Base-by-base conservation (phyloP, 2,888 invertebrate genomes). In the Orthonychiurus folsomi region DNA sequence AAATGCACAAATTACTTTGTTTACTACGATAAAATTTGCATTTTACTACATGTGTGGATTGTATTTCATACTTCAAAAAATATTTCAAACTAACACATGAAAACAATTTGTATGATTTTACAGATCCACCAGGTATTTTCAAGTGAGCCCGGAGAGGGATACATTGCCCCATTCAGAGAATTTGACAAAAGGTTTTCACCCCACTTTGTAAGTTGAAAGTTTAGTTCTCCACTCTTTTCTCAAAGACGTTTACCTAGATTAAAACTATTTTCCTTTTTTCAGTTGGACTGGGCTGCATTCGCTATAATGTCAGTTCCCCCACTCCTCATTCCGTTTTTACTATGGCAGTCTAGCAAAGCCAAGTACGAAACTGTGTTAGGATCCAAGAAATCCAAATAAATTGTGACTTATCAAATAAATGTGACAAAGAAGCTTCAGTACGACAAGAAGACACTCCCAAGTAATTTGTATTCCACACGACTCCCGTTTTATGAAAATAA, bases 131-230 rank as follows among this genome's bases (percentile, higher is more conserved):
- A 69, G 65, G 73, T 70, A 55, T 69, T 64, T 63, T 84, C 85
- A 74, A 95, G 93, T 73, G 89, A 95, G 71, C 97, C 96, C 5
- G 97, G 97, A 62, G 93, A 97, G 80, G 95, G 95, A 69, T 88
- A 88, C 61, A 93, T 96, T 75, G 89, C 93, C 60, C 89, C 92
- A 18, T 88, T 86, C 81, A 87, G 84, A 74, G 95, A 96, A 78
- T 96, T 89, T 75, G 93, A 95, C 79, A 89, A 93, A 79, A 90
- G 93, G 76, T 96, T 95, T 81, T 96, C 96, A 1, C 93, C 95
- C 0, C 96, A 96, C 80, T 87, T 92, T 76, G 88, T 85, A 79
- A 80, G 80, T 56, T 55, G n/a, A n/a, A n/a, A n/a, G 28, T 62
- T 12, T n/a, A n/a, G n/a, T n/a, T n/a, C n/a, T n/a, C n/a, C n/a